Conservation (phyloP, 1,140 invertebrate species). For the Cylas formicarius region DNA sequence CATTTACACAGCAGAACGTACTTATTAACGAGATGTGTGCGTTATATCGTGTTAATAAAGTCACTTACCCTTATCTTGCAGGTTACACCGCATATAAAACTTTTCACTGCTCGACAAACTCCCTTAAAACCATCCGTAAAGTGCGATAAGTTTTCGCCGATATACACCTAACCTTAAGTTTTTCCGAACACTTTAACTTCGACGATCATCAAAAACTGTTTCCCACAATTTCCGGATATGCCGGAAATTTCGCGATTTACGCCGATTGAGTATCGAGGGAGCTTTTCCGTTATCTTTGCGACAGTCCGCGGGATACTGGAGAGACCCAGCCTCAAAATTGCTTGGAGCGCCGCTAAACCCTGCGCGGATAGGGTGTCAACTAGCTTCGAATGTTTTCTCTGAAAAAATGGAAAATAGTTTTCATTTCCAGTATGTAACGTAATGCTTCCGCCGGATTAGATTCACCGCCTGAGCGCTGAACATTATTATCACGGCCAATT, state of each 20-base stretch:
- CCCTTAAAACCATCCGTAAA: background rate
- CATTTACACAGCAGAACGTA: no score
- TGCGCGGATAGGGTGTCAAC: constrained; percentile 17
- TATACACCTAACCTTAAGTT: no score
- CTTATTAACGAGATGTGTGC: no score
- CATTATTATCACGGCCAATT: no score
- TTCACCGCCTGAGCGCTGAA: no score
- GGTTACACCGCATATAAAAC: constrained; percentile 1
- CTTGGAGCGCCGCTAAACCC: constrained; percentile 24
- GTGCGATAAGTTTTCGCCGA: no score
- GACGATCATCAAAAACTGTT: no score
- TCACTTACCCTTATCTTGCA: constrained; percentile 1
- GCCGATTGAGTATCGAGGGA: constrained; percentile 14
- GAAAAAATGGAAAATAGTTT: no score
- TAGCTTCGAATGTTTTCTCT: no score
- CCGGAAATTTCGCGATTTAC: constrained; percentile 8
- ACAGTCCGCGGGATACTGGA: constrained; percentile 28
- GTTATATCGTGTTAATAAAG: no score
- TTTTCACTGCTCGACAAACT: background rate
- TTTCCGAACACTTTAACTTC: constrained; percentile 14
- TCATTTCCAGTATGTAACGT: no score
- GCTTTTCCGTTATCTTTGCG: constrained; percentile 18
- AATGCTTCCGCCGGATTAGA: no score
- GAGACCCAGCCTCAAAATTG: constrained; percentile 28
- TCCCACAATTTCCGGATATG: constrained; percentile 11